phyloP scores from a whole-genome alignment of 2,888 invertebrate species.

The Dasysyrphus albostriatus region DNA sequence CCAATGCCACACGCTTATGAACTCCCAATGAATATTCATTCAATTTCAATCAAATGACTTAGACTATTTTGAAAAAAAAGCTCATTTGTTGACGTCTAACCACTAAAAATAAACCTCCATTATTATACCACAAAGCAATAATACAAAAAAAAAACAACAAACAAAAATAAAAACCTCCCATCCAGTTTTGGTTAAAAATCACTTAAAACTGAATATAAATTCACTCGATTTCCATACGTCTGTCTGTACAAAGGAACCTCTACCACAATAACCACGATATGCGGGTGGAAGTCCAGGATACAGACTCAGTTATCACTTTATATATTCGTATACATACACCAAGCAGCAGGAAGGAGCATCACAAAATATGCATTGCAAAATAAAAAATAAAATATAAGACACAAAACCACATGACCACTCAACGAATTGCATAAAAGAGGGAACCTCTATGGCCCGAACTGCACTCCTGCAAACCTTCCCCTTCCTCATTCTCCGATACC shows the following conservation, averaged over 20 bases:
- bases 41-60: constrained; percentile 9
- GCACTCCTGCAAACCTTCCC: constrained; percentile 30
- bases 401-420: constrained; percentile 71
- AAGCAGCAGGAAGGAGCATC: neutral
- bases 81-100: constrained; percentile 20
- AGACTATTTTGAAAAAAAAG: neutral
- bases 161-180: constrained; percentile 14
- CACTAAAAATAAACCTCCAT: constrained; percentile 19
- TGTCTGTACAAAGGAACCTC: constrained; percentile 21
- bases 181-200: constrained; percentile 49
- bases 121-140: constrained; percentile 31
- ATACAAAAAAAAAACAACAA: neutral
- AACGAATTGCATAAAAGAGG: constrained; percentile 73
- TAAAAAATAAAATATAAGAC: constrained; percentile 13
- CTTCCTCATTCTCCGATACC: neutral
- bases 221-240: constrained; percentile 51
- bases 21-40: neutral
- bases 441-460: constrained; percentile 27
- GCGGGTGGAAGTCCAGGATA: constrained; percentile 38
- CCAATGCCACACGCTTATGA: neutral
- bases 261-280: constrained; percentile 58
- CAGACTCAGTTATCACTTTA: constrained; percentile 44
- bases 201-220: constrained; percentile 59
- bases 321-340: neutral
- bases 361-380: constrained; percentile 15